A percentile compares a stretch with the other conserved stretches of the same genome.
Evolutionary conservation across 2,888 invertebrate species (phyloP).

Genomic region (Cantharis rufa): DNA sequence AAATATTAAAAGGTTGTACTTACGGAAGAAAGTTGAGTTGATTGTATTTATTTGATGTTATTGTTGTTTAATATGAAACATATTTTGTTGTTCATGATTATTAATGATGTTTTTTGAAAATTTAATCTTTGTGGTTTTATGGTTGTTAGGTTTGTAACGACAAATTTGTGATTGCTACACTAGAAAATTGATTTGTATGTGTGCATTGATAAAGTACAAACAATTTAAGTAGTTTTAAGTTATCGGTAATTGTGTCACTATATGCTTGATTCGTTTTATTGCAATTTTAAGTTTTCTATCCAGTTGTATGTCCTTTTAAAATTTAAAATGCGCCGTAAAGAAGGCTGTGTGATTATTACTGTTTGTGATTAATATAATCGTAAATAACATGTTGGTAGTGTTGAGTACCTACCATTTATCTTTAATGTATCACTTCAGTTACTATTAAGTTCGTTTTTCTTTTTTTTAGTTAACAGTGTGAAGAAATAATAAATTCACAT

Average conservation of each 20-base stretch:
- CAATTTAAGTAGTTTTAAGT: neutral
- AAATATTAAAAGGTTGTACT: neutral
- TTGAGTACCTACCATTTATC: neutral
- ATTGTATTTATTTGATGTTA: neutral
- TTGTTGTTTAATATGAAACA: neutral
- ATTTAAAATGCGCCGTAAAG: neutral
- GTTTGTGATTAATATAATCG: neutral
- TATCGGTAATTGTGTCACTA: neutral
- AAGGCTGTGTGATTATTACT: neutral
- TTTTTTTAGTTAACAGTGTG: neutral
- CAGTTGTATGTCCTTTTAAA: neutral
- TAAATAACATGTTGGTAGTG: neutral
- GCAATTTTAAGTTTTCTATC: neutral
- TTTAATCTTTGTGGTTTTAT: neutral
- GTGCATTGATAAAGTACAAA: neutral
- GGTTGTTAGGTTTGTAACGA: neutral
- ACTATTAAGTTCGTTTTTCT: neutral
- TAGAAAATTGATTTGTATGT: neutral
- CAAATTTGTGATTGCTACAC: neutral
- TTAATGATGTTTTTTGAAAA: neutral
- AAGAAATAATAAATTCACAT: neutral
- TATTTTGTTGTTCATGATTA: neutral
- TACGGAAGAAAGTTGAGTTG: neutral
- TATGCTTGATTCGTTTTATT: neutral
- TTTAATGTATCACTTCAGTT: neutral